Percentiles rank a stretch among this genome's conserved stretches.
Conservation (phyloP, 2,113 vertebrate species). For the Alaudala cheleensis region DNA sequence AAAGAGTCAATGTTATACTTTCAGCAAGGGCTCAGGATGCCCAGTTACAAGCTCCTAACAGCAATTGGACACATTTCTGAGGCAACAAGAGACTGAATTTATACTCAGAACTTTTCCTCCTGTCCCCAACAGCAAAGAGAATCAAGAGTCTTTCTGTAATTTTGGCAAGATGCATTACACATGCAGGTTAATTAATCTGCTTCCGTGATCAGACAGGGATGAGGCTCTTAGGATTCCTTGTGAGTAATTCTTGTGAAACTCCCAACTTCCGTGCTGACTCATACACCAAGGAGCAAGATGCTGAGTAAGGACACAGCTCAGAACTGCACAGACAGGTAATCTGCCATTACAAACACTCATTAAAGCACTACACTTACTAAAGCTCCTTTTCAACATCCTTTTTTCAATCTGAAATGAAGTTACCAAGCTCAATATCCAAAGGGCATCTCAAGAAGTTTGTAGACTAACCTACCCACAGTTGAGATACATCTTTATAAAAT, state of each 20-base stretch:
- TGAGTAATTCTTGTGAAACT: neutral
- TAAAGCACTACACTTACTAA: neutral
- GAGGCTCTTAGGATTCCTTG: neutral
- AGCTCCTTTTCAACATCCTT: neutral
- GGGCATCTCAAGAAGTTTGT: neutral
- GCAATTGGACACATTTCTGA: neutral
- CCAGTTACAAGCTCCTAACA: neutral
- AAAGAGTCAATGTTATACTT: neutral
- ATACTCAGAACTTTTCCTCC: neutral
- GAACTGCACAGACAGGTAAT: neutral
- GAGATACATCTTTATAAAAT: neutral
- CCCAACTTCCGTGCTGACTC: conserved; percentile 31
- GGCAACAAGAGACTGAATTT: fast-evolving
- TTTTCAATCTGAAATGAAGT: neutral
- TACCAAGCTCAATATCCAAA: neutral
- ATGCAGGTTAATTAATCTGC: neutral
- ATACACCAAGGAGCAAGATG: neutral
- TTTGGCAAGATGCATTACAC: neutral
- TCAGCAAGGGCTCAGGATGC: neutral
- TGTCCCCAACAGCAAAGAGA: neutral
- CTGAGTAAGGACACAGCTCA: neutral
- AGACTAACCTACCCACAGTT: neutral
- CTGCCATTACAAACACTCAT: neutral
- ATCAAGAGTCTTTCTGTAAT: neutral
- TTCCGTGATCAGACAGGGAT: neutral